Evolutionary conservation across 2,797 vertebrate genomes (phyloP), one percentile per base, ranked within the genome.

Genomic region (Eremophila alpestris): DNA sequence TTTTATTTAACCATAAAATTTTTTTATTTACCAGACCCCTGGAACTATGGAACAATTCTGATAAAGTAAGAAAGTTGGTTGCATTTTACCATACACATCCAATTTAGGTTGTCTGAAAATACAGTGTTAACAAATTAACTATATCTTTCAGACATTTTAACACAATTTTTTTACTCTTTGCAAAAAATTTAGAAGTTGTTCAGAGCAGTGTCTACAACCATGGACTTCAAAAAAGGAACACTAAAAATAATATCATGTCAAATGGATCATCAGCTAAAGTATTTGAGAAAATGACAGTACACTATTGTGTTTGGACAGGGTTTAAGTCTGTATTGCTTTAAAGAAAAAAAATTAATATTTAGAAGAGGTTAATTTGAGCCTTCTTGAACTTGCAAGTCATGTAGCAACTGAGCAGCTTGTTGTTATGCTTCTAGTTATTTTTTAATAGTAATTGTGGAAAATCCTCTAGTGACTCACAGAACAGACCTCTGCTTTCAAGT

Each of bases 381-480:
- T 51, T 68, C 48, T 86, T 89, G 48, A 71, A 27, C 6, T 30
- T 55, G 17, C 11, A 69, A 9, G 15, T 56, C 1, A 11, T 85
- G 62, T 76, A 75, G 54, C 10, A 89, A 23, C 69, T 79, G 48
- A 63, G 10, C 13, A 11, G 5, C 24, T 91, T 82, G 58, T 60
- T 92, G 21, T 79, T 80, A 41, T 63, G 10, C 18, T 73, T 80
- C 46, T 62, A 63, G 45, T 38, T 86, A 52, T 62, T 52, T 18
- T 92, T 92, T 93, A 82, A 78, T 41, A 90, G 10, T 41, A 56
- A 41, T 45, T 94, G 43, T 90, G 95, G 97, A 96, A 97, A 97
- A 78, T 62, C 97, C 97, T 36, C 40, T 22, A 16, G 24, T 97
- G 97, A 97, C 46, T 98, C 97, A 97, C 27, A 45, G 21, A 59